Evolutionary conservation across 35 echinoderm and acorn worm genomes (phyloP).

Genomic region (Ophiothrix spiculata): DNA sequence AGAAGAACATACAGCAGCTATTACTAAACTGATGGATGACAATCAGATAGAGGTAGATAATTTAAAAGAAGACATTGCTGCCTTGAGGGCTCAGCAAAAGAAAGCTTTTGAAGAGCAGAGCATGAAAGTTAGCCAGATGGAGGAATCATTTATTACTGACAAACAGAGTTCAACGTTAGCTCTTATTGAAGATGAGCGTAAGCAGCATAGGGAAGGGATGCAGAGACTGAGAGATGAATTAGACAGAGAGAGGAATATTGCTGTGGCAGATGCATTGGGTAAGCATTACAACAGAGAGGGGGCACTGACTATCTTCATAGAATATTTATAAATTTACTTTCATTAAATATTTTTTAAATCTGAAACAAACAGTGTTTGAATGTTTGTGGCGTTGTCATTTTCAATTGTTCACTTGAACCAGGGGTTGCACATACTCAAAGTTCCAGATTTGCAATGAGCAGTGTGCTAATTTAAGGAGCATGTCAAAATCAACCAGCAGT

Average conservation of each 20-base stretch:
- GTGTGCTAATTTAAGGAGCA: too few species aligned
- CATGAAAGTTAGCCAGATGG: conserved; percentile 47
- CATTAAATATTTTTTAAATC: too few species aligned
- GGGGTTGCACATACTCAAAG: too few species aligned
- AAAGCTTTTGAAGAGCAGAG: conserved; percentile 4
- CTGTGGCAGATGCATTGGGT: neutral
- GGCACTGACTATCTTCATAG: too few species aligned
- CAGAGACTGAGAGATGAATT: conserved; percentile 22
- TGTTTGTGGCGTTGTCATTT: too few species aligned
- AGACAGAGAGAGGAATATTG: conserved; percentile 17
- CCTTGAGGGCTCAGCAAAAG: neutral
- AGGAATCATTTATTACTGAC: conserved; percentile 61
- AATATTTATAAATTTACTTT: too few species aligned
- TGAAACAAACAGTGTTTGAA: too few species aligned
- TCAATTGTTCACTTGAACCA: too few species aligned
- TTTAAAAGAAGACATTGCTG: neutral
- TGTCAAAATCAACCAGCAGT: too few species aligned
- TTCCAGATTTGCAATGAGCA: too few species aligned
- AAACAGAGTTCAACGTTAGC: conserved; percentile 41
- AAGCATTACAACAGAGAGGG: too few species aligned
- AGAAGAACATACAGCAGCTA: neutral
- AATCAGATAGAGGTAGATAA: neutral
- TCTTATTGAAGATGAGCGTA: conserved; percentile 43
- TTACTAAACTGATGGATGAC: neutral
- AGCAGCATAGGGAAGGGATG: conserved; percentile 34